Evolutionary conservation across 2,888 invertebrate species (phyloP).

Genomic region (Andrena trimmerana): DNA sequence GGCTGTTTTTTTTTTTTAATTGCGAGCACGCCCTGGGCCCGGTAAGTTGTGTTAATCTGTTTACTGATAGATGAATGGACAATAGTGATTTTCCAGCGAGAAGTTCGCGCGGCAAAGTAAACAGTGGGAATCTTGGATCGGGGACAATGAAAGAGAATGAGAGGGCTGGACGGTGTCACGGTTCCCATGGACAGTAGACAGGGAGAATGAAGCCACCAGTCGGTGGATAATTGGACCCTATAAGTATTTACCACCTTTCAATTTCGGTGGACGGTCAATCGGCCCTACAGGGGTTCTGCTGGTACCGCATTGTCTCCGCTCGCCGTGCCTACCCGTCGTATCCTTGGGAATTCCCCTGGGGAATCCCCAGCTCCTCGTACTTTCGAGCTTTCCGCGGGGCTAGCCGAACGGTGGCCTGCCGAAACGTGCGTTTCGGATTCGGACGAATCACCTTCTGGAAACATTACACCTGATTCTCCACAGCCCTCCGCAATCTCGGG

Average conservation of each 20-base stretch:
- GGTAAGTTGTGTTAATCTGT: neutral
- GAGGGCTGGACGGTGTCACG: slow-evolving; percentile 2
- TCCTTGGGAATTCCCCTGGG: slow-evolving; percentile 65
- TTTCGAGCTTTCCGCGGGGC: slow-evolving; percentile 7
- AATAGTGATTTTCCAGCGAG: neutral
- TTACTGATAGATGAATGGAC: neutral
- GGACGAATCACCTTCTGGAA: slow-evolving; percentile 36
- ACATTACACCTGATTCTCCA: slow-evolving; percentile 58
- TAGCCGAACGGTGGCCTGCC: neutral
- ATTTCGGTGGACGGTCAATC: slow-evolving; percentile 67
- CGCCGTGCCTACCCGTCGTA: slow-evolving; percentile 41
- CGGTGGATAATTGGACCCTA: slow-evolving; percentile 77
- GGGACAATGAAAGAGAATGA: neutral
- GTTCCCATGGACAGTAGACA: slow-evolving; percentile 38
- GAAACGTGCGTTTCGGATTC: slow-evolving; percentile 73
- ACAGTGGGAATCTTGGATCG: neutral
- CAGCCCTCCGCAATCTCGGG: slow-evolving; percentile 18
- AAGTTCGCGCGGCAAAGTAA: neutral
- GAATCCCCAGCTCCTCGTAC: slow-evolving; percentile 62
- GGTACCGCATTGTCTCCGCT: slow-evolving; percentile 69
- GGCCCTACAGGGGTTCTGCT: slow-evolving; percentile 65
- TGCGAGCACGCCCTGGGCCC: neutral
- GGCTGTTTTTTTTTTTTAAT: neutral
- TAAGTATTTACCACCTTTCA: slow-evolving; percentile 75
- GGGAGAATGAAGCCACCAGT: slow-evolving; percentile 77